A percentile compares a stretch with the other conserved stretches of the same genome.
Conservation (phyloP, 2,797 vertebrate genomes). For the Zalophus californianus region DNA sequence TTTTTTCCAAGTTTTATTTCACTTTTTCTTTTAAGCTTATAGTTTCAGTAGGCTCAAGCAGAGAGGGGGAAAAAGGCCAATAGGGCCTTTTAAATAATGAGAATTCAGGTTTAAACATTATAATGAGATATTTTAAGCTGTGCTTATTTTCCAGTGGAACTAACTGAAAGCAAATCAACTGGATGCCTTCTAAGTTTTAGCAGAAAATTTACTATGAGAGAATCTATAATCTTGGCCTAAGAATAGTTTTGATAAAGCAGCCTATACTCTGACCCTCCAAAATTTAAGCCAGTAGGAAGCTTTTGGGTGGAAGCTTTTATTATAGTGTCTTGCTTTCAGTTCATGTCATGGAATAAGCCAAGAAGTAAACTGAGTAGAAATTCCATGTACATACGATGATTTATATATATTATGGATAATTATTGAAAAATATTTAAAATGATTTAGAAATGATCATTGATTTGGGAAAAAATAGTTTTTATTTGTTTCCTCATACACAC, state of each 20-base stretch:
- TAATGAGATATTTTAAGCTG: not conserved
- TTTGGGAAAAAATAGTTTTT: not conserved
- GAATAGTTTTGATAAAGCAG: not conserved
- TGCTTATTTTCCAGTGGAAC: not conserved
- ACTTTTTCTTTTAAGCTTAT: not conserved
- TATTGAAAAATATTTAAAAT: not conserved
- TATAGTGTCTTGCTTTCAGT: not conserved
- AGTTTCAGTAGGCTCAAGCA: not conserved
- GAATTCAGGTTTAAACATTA: not conserved
- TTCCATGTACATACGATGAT: too few relatives aligned
- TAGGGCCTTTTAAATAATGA: not conserved
- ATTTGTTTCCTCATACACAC: not conserved
- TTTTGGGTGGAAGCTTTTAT: not conserved
- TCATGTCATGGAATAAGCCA: not conserved
- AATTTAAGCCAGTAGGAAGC: not conserved
- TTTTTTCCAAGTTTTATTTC: not conserved
- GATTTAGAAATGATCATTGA: not conserved
- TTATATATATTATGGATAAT: not conserved
- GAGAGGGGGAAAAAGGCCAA: not conserved
- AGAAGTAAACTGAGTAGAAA: not conserved
- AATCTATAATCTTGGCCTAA: not conserved
- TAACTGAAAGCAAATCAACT: not conserved
- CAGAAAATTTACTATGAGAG: not conserved
- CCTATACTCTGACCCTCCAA: not conserved
- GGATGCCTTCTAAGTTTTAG: not conserved